These are phyloP conservation scores for Pristionchus arcanus DNA, from an alignment of 2,888 invertebrate genomes.

Conservation along the genomic window DNA sequence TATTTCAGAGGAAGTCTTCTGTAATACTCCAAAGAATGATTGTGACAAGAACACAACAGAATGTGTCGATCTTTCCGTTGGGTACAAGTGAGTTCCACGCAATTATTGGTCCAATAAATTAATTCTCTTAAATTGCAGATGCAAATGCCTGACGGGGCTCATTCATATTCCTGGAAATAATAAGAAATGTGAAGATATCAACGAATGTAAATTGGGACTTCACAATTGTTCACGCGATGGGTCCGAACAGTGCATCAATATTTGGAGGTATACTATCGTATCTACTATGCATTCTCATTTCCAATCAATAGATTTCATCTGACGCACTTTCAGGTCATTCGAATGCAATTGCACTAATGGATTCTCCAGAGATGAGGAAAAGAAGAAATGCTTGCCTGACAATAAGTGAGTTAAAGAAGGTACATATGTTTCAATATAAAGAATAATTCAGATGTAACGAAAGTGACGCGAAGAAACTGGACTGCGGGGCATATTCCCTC, in stretches of 20 bases:
- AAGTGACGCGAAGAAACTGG: too few species aligned
- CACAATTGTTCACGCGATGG: conserved; percentile 83
- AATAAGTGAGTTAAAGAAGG: not conserved
- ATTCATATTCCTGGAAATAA: not conserved
- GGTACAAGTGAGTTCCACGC: conserved; percentile 27
- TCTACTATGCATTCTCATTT: not conserved
- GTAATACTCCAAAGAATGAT: conserved; percentile 39
- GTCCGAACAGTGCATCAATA: conserved; percentile 47
- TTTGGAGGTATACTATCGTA: not conserved
- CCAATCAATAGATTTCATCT: too few species aligned
- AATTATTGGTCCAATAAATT: not conserved
- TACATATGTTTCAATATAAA: not conserved
- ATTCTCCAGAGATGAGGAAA: not conserved
- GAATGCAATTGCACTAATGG: conserved; percentile 49
- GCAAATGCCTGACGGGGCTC: conserved; percentile 23
- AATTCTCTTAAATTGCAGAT: not conserved
- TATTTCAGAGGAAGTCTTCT: conserved; percentile 48
- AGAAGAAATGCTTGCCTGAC: conserved; percentile 29
- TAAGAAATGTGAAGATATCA: conserved; percentile 82
- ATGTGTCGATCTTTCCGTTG: conserved; percentile 41
- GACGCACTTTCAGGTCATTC: not conserved
- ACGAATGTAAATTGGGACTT: conserved; percentile 87
- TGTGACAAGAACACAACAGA: conserved; percentile 52
- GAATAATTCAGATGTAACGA: not conserved
- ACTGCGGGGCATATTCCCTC: conserved; percentile 25